Evolutionary conservation across 2,797 vertebrate species (phyloP).

Genomic region (Clarias platycephalus): DNA sequence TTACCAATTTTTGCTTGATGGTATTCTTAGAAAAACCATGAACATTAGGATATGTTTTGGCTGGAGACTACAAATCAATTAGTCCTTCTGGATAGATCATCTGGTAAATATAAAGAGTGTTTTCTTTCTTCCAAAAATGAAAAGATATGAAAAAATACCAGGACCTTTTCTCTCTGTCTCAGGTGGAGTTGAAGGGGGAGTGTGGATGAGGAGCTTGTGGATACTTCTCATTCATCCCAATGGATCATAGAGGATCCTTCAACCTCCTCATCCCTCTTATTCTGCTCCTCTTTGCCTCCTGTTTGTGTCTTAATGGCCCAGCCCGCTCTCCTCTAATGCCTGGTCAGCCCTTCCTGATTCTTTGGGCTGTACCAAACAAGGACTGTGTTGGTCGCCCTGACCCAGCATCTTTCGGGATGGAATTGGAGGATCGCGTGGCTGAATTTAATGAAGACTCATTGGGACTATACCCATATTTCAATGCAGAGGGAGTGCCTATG

Average conservation of each 20-base stretch:
- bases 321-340: constrained; percentile 73
- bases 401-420: constrained; percentile 70
- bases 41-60: neutral
- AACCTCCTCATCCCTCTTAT: constrained; percentile 27
- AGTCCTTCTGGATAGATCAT: neutral
- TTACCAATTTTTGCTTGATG: neutral
- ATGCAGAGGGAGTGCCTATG: constrained; percentile 66
- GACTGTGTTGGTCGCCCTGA: constrained; percentile 69
- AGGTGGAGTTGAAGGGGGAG: constrained; percentile 23
- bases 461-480: constrained; percentile 76
- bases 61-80: neutral
- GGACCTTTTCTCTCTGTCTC: constrained; percentile 25
- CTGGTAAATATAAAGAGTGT: neutral
- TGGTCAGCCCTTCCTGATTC: constrained; percentile 76
- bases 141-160: neutral
- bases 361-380: constrained; percentile 76
- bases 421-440: constrained; percentile 69
- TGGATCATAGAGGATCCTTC: constrained; percentile 41
- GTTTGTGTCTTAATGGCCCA: constrained; percentile 57
- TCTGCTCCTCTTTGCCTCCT: constrained; percentile 23
- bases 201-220: constrained; percentile 33
- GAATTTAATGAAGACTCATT: constrained; percentile 75
- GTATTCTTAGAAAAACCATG: neutral
- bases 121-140: neutral
- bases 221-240: constrained; percentile 35